Conservation (phyloP, 2,113 vertebrate genomes). For the human (Homo sapiens) region DNA sequence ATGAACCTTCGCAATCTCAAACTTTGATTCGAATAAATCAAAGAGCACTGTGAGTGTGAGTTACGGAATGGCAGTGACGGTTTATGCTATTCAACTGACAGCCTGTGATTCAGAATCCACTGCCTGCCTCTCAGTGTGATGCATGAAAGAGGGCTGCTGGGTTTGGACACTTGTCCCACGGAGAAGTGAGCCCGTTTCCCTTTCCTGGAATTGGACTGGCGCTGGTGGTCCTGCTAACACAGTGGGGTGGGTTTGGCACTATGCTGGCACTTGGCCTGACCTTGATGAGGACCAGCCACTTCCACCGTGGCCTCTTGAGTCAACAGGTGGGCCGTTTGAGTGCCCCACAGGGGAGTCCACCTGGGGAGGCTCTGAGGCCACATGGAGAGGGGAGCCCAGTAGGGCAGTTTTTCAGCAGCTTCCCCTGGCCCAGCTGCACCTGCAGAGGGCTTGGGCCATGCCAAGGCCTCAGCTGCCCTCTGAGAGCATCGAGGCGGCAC, state of each 20-base stretch:
- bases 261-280: not conserved
- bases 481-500: not conserved
- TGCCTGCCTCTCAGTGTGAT: not conserved
- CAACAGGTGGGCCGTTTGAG: not conserved
- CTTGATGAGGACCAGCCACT: not conserved
- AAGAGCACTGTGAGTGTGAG: not conserved
- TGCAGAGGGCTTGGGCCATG: accelerated
- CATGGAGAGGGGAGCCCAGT: not conserved
- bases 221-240: not conserved
- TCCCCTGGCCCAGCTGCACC: not conserved
- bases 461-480: not conserved
- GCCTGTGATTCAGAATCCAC: not conserved
- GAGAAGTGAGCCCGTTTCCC: accelerated
- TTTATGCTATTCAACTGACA: not conserved
- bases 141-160: not conserved
- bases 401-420: not conserved
- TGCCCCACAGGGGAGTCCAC: not conserved
- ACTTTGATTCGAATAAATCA: not conserved
- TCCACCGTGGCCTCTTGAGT: not conserved
- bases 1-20: not conserved
- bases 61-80: not conserved
- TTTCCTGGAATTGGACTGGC: not conserved
- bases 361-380: not conserved
- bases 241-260: not conserved
- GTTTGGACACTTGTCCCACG: not conserved